Evolutionary conservation across 2,888 invertebrate species (phyloP).

Genomic region (Sympetrum striolatum): DNA sequence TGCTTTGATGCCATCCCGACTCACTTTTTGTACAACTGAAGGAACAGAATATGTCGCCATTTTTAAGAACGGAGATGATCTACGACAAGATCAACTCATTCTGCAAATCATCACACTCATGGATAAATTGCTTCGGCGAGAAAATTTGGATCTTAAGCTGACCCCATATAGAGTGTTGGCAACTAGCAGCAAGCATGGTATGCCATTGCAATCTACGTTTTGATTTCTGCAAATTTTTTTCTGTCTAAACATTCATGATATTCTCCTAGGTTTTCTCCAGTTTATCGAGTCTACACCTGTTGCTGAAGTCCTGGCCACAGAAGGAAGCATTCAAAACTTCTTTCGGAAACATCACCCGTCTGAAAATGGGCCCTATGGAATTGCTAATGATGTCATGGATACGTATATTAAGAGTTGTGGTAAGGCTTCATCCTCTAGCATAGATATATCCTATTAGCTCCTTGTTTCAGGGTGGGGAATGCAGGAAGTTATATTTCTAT

Average conservation of each 20-base stretch:
- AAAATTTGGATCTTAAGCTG: constrained; percentile 94
- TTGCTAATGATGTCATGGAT: constrained; percentile 94
- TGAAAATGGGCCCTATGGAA: constrained; percentile 87
- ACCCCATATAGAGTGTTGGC: constrained; percentile 96
- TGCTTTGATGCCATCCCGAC: constrained; percentile 90
- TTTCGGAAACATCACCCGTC: constrained; percentile 90
- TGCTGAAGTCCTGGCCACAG: constrained; percentile 86
- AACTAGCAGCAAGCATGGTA: constrained; percentile 90
- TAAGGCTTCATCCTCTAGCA: constrained; percentile 50
- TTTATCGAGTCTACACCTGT: constrained; percentile 93
- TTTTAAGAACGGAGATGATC: constrained; percentile 97
- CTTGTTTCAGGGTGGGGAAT: no score
- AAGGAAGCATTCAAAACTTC: constrained; percentile 91
- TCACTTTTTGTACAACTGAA: constrained; percentile 85
- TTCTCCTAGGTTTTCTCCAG: constrained; percentile 79
- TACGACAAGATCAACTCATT: constrained; percentile 96
- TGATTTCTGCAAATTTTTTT: background rate
- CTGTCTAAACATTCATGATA: background rate
- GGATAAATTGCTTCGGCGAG: constrained; percentile 92
- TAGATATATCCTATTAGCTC: no score
- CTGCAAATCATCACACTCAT: constrained; percentile 97
- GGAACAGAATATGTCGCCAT: constrained; percentile 91
- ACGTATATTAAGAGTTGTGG: constrained; percentile 94
- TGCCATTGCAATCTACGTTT: background rate
- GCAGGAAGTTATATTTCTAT: no score